Conservation (phyloP, 2,888 invertebrate species). For the Cataglyphis livida region DNA sequence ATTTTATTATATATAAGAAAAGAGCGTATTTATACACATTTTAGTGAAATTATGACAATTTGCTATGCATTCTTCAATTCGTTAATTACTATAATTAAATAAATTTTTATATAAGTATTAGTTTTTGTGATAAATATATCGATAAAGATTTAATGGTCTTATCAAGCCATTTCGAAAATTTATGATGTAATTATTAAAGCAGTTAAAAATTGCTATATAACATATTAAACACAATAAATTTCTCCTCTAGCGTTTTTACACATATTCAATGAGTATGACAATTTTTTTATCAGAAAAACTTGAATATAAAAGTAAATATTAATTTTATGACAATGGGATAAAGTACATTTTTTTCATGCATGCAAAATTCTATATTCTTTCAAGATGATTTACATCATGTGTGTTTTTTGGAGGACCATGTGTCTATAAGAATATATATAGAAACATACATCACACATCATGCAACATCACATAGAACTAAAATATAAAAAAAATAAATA, state of each 20-base stretch:
- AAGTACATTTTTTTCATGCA: conserved; percentile 32
- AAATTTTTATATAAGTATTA: neutral
- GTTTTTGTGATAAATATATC: neutral
- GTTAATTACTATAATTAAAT: conserved; percentile 34
- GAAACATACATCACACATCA: conserved; percentile 45
- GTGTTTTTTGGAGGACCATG: conserved; percentile 51
- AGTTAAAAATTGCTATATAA: conserved; percentile 48
- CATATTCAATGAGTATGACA: conserved; percentile 63
- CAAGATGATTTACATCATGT: conserved; percentile 36
- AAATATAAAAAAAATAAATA: conserved; percentile 41
- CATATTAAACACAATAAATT: conserved; percentile 61
- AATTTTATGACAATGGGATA: conserved; percentile 42
- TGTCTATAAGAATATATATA: conserved; percentile 56
- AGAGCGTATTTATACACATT: neutral
- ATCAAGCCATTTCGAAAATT: neutral
- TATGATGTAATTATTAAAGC: conserved; percentile 47
- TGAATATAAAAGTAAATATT: conserved; percentile 49
- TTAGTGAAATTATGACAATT: neutral
- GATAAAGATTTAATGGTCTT: conserved; percentile 3
- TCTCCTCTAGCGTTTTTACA: conserved; percentile 76
- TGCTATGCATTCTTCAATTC: conserved; percentile 5
- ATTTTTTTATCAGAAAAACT: conserved; percentile 54
- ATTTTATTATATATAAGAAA: conserved; percentile 10
- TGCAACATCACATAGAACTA: conserved; percentile 56
- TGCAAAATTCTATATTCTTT: conserved; percentile 50